Conservation (phyloP, 1,140 invertebrate species). For the Diorhabda elongata region DNA sequence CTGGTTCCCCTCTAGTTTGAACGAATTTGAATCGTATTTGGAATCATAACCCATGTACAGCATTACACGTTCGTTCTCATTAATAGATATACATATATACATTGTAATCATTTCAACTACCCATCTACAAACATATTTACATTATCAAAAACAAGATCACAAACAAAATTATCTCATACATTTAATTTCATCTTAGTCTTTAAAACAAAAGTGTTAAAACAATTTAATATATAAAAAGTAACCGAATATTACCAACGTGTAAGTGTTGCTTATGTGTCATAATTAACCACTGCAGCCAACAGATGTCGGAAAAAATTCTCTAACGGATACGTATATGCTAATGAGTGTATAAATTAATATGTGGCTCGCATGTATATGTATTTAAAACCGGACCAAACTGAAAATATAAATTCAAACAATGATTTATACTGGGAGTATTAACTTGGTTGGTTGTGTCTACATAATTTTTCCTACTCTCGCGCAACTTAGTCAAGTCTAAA, state of each 20-base stretch:
- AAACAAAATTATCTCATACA: too few species aligned
- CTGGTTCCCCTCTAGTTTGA: too few species aligned
- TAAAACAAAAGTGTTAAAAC: too few species aligned
- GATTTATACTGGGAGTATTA: constrained; percentile 20
- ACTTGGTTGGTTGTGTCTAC: constrained; percentile 35
- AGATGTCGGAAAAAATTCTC: constrained; percentile 44
- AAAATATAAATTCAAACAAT: constrained; percentile 38
- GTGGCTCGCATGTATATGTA: constrained; percentile 48
- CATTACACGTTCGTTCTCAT: too few species aligned
- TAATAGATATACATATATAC: too few species aligned
- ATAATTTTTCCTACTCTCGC: constrained; percentile 48
- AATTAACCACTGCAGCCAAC: constrained; percentile 42
- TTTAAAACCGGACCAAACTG: constrained; percentile 33
- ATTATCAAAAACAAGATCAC: too few species aligned
- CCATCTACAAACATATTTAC: too few species aligned
- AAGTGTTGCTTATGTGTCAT: constrained; percentile 40
- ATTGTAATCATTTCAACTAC: too few species aligned
- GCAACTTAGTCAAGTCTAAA: constrained; percentile 47
- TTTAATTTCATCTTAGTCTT: too few species aligned
- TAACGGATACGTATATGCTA: constrained; percentile 48
- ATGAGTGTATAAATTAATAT: constrained; percentile 48
- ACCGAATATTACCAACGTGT: constrained; percentile 24
- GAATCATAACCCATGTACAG: too few species aligned
- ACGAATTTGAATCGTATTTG: too few species aligned
- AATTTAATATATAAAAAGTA: constrained; percentile 7